phyloP scores from a whole-genome alignment of 2,888 invertebrate genomes.

The Tenthredo scrophulariae region DNA sequence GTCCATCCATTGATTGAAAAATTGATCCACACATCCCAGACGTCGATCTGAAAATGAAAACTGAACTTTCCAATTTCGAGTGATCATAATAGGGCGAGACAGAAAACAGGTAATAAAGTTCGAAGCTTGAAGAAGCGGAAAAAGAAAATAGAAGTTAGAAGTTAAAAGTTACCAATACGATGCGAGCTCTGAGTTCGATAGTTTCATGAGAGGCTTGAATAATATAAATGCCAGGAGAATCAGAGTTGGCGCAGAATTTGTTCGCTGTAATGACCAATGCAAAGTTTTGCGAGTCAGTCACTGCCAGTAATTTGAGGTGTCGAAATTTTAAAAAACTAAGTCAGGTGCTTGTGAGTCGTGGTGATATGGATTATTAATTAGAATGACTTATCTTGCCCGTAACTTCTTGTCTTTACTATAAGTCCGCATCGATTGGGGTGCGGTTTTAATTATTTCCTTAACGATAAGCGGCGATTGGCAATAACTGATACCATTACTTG shows the following conservation, averaged over 20 bases:
- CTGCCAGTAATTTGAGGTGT: not conserved
- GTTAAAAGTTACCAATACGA: not conserved
- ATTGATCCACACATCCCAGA: no score
- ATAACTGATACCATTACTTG: not conserved
- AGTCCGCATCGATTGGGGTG: not conserved
- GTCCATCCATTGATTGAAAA: no score
- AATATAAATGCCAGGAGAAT: not conserved
- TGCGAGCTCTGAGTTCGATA: not conserved
- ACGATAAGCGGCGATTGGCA: not conserved
- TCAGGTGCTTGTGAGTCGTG: not conserved
- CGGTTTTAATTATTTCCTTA: not conserved
- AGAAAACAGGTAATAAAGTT: not conserved
- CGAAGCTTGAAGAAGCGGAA: not conserved
- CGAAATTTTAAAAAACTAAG: not conserved
- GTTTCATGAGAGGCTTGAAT: not conserved
- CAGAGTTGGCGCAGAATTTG: not conserved
- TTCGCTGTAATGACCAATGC: not conserved
- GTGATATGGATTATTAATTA: not conserved
- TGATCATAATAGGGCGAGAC: not conserved
- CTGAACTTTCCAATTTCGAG: no score
- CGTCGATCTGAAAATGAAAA: no score
- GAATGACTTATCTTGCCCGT: not conserved
- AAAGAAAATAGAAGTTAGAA: not conserved
- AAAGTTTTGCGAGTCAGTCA: not conserved
- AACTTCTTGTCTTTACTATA: not conserved